Conservation (phyloP, 2,113 vertebrate genomes). For the Lathamus discolor region DNA sequence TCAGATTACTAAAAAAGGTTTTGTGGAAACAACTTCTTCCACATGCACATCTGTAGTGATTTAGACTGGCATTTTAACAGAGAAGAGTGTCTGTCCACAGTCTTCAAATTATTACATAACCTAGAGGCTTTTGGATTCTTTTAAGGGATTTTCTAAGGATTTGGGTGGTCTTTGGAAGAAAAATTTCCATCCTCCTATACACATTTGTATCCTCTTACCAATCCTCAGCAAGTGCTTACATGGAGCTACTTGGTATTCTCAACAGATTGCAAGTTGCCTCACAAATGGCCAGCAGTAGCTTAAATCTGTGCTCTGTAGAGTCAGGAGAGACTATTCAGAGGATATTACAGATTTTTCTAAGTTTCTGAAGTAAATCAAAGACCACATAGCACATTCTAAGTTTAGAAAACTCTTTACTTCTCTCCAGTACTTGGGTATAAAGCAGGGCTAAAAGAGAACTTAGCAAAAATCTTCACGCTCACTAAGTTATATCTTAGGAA, state of each 20-base stretch:
- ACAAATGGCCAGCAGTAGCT: background rate
- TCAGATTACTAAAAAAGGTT: background rate
- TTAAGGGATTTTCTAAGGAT: background rate
- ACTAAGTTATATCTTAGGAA: background rate
- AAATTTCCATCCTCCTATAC: background rate
- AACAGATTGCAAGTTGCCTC: background rate
- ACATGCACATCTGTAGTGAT: background rate
- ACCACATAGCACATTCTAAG: background rate
- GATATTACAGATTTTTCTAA: background rate
- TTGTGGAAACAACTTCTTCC: fast-evolving
- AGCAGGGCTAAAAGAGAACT: background rate
- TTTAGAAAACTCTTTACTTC: background rate
- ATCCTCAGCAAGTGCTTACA: background rate
- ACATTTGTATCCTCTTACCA: background rate
- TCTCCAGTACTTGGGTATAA: background rate
- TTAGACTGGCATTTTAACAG: background rate
- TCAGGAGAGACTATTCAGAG: background rate
- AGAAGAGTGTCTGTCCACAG: background rate
- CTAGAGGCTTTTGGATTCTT: background rate
- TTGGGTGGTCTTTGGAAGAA: background rate
- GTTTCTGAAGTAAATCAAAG: background rate
- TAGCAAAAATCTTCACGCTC: background rate
- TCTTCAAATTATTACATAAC: background rate
- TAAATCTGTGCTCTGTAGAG: background rate
- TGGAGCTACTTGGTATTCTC: background rate